Percentiles rank a stretch among this genome's conserved stretches.
Evolutionary conservation across 2,797 vertebrate genomes (phyloP).

Genomic region (Linurgus olivaceus): DNA sequence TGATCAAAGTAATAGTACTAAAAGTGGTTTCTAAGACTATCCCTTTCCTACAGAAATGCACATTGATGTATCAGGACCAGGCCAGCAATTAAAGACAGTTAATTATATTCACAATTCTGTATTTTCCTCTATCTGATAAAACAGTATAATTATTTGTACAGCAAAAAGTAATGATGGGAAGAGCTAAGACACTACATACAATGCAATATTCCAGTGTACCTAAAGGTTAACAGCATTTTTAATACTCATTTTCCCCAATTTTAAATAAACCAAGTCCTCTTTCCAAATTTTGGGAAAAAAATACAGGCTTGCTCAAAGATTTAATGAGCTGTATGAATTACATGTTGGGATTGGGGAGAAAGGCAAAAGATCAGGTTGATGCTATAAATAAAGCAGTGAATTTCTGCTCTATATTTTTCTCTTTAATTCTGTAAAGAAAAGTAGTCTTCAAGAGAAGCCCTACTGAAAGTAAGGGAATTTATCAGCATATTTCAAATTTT

Average conservation of each 20-base stretch:
- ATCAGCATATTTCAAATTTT: not conserved
- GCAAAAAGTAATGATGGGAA: not conserved
- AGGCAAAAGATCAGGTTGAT: not conserved
- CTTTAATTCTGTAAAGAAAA: not conserved
- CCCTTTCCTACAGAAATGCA: not conserved
- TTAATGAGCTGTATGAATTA: not conserved
- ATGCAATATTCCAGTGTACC: not conserved
- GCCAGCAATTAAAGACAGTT: not conserved
- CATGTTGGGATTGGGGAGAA: fast-evolving
- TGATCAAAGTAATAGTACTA: not conserved
- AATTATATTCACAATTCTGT: not conserved
- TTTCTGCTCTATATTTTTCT: not conserved
- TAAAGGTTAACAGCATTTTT: not conserved
- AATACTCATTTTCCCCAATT: not conserved
- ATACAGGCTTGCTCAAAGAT: not conserved
- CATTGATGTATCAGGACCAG: not conserved
- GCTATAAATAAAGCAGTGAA: not conserved
- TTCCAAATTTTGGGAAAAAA: not conserved
- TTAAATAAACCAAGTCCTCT: not conserved
- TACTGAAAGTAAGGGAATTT: not conserved
- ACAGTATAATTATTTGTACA: not conserved
- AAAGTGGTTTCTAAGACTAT: not conserved
- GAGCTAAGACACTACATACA: not conserved
- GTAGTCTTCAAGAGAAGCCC: not conserved
- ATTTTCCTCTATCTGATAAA: not conserved